Evolutionary conservation across 2,113 vertebrate species (phyloP), one percentile per base, ranked within the genome.

Genomic region (Potamarius usumacintae): DNA sequence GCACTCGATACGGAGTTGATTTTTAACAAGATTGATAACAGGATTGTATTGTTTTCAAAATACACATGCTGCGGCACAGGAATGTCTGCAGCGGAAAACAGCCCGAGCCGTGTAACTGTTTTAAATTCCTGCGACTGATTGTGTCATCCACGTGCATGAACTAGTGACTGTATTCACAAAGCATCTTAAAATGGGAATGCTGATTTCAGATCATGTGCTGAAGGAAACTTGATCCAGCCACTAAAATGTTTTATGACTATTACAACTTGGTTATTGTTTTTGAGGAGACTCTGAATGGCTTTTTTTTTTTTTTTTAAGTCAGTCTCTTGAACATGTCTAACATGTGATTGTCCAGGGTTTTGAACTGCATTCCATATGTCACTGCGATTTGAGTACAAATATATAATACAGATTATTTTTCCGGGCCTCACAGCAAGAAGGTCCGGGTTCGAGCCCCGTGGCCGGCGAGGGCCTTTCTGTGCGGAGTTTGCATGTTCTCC

Each of bases 371-470:
- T 88, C 87, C 57, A 58, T 78, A 67, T 79, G 50, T 71, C 14
- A n/a, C 72, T 69, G 15, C 25, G 15, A 71, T 34, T 42, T 25
- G 7, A 34, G 30, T 67, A 60, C 25, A 30, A 30, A 85, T 78
- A 72, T 52, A 22, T 20, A 86, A 85, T 85, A 52, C 72, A 86
- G 60, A 78, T 27, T 85, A 86, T 86, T 86, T 77, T 69, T 69
- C 57, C 42, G 34, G 34, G 34, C 34, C 34, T 42, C 34, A 42
- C 34, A 42, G 34, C 34, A 42, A 42, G 34, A 42, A 42, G 34
- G 34, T 42, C 34, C 34, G 2, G 34, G 34, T 42, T 42, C 42
- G 42, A 42, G 42, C 42, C 42, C 42, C 42, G 42, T 42, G 42
- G 42, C 4, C 4, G 42, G 42, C 42, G 42, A 42, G 42, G 42